Evolutionary conservation across 2,888 invertebrate genomes (phyloP).

Genomic region (Ennomos fuscantarius): DNA sequence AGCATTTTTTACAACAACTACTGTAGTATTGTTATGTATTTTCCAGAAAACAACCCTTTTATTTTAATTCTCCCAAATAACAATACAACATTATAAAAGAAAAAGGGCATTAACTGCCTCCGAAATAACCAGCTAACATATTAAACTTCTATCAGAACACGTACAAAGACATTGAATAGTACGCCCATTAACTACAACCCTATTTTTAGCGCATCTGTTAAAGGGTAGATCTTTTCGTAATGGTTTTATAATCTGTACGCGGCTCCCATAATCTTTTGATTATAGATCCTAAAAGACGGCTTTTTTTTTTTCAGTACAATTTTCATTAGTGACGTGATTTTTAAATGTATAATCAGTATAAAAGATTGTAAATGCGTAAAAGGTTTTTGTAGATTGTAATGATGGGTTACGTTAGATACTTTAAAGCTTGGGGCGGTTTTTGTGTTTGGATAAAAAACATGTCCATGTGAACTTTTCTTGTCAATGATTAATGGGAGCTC

Average conservation of each 20-base stretch:
- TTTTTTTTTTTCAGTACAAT: conserved; percentile 79
- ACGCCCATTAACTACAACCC: conserved; percentile 53
- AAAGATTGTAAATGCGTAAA: conserved; percentile 60
- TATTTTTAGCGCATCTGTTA: conserved; percentile 60
- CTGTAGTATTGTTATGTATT: too few species aligned
- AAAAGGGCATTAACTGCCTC: conserved; percentile 37
- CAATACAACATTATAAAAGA: conserved; percentile 8
- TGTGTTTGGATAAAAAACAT: conserved; percentile 28
- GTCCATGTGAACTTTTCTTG: conserved; percentile 9
- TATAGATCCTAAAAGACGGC: conserved; percentile 39
- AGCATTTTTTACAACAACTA: too few species aligned
- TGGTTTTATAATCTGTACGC: conserved; percentile 70
- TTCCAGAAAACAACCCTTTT: too few species aligned
- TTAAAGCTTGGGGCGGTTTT: conserved; percentile 29
- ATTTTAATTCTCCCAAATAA: neutral
- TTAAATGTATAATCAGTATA: conserved; percentile 69
- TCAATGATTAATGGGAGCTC: too few species aligned
- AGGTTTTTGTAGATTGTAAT: conserved; percentile 71
- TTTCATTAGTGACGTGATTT: conserved; percentile 73
- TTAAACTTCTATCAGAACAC: conserved; percentile 64
- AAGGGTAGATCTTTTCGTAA: conserved; percentile 80
- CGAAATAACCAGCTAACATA: conserved; percentile 31
- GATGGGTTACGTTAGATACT: conserved; percentile 53
- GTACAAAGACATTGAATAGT: conserved; percentile 57
- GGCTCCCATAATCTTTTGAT: conserved; percentile 77